Conservation (phyloP, 2,888 invertebrate species). For the Mantis religiosa region DNA sequence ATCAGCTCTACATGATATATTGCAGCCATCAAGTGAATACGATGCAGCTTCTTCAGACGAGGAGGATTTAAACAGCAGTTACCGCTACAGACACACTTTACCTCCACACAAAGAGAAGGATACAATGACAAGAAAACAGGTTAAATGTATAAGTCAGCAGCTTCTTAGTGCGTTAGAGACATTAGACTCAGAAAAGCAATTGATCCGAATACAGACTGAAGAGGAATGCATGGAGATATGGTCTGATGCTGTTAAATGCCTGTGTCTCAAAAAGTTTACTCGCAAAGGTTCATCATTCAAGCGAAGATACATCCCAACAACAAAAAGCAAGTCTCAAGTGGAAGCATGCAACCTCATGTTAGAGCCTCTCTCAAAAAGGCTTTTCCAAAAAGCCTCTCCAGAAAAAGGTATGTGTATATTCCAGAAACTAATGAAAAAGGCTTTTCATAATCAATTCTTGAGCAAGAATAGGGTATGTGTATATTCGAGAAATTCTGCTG, state of each 20-base stretch:
- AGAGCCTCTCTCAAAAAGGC: not conserved
- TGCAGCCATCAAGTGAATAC: conserved; percentile 36
- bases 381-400: not conserved
- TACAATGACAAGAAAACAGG: conserved; percentile 40
- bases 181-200: conserved; percentile 37
- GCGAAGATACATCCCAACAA: conserved; percentile 41
- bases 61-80: conserved; percentile 45
- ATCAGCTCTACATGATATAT: not conserved
- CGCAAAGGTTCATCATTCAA: conserved; percentile 53
- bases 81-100: not conserved
- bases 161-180: conserved; percentile 40
- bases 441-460: too few species aligned
- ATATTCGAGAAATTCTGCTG: too few species aligned
- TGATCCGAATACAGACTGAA: conserved; percentile 53
- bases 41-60: conserved; percentile 57
- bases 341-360: not conserved
- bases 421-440: too few species aligned
- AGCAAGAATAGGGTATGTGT: too few species aligned
- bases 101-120: not conserved
- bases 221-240: conserved; percentile 56
- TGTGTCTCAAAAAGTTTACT: conserved; percentile 59
- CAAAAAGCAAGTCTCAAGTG: not conserved
- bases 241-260: conserved; percentile 54
- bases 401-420: not conserved
- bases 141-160: conserved; percentile 46